A percentile compares a stretch with the other conserved stretches of the same genome.
Evolutionary conservation across 2,888 invertebrate genomes (phyloP).

Genomic region (Heliothis peltigera): DNA sequence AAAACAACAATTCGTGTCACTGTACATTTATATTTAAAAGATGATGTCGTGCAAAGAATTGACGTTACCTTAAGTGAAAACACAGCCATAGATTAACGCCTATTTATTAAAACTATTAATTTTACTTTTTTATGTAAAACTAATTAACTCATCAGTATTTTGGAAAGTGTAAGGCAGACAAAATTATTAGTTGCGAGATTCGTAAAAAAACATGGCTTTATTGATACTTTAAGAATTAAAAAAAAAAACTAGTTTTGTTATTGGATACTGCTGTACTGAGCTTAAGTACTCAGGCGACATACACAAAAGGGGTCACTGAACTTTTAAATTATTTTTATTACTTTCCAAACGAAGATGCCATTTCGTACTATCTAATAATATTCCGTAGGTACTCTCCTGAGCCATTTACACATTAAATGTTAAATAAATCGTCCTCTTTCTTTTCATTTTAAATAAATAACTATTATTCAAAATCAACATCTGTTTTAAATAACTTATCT

Average conservation of each 20-base stretch:
- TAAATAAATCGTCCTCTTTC: not conserved
- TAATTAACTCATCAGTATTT: slow-evolving; percentile 70
- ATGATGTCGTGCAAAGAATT: slow-evolving; percentile 89
- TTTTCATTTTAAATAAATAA: slow-evolving; percentile 4
- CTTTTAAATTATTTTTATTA: not conserved
- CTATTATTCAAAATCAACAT: slow-evolving; percentile 17
- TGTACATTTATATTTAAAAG: slow-evolving; percentile 84
- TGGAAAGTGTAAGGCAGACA: slow-evolving; percentile 48
- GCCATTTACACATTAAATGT: not conserved
- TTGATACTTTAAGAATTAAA: not conserved
- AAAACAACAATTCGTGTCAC: slow-evolving; percentile 79
- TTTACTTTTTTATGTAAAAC: slow-evolving; percentile 64
- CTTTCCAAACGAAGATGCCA: not conserved
- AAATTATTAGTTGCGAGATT: not conserved
- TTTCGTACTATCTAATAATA: not conserved
- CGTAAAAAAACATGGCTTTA: not conserved
- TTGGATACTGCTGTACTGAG: slow-evolving; percentile 4
- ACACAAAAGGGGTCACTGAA: not conserved
- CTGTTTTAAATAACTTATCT: slow-evolving; percentile 56
- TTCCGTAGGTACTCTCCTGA: not conserved
- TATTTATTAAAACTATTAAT: slow-evolving; percentile 66
- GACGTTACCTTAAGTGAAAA: slow-evolving; percentile 89
- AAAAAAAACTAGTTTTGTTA: not conserved
- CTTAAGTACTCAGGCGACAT: not conserved
- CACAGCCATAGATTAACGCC: slow-evolving; percentile 88